Percentiles rank a stretch among this genome's conserved stretches.
These are phyloP conservation scores for Apteryx owenii DNA, from an alignment of 2,113 vertebrate species.

Conservation along the genomic window DNA sequence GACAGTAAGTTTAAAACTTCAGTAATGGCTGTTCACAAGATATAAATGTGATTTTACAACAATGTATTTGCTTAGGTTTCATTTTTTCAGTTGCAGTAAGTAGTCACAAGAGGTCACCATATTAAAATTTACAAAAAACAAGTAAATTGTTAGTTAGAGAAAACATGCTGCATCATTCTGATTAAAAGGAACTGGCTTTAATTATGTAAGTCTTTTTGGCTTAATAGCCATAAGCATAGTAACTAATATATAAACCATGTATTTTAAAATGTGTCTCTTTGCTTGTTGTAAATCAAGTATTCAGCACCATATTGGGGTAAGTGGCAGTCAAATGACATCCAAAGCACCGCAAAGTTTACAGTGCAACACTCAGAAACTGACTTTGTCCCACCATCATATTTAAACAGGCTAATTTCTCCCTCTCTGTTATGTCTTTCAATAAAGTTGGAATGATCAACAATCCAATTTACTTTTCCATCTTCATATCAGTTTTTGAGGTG, in stretches of 20 bases:
- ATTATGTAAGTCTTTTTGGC: neutral
- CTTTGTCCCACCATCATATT: neutral
- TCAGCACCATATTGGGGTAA: neutral
- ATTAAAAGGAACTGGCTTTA: neutral
- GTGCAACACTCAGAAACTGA: neutral
- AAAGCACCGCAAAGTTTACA: neutral
- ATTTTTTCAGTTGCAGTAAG: neutral
- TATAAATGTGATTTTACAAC: neutral
- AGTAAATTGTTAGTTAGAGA: neutral
- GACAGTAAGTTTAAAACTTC: neutral
- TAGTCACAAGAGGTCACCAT: slow-evolving; percentile 1
- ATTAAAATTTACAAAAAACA: neutral
- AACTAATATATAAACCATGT: neutral
- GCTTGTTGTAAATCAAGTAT: neutral
- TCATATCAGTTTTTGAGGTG: neutral
- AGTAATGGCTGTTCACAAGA: neutral
- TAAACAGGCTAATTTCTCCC: neutral
- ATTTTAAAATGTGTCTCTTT: neutral
- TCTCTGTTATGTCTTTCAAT: neutral
- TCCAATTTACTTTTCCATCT: neutral
- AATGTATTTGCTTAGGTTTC: neutral
- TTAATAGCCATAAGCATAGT: neutral
- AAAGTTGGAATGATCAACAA: neutral
- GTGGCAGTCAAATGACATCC: neutral
- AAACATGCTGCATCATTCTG: neutral